phyloP scores from a whole-genome alignment of 2,888 invertebrate species.

The Nephrotoma guestfalica region DNA sequence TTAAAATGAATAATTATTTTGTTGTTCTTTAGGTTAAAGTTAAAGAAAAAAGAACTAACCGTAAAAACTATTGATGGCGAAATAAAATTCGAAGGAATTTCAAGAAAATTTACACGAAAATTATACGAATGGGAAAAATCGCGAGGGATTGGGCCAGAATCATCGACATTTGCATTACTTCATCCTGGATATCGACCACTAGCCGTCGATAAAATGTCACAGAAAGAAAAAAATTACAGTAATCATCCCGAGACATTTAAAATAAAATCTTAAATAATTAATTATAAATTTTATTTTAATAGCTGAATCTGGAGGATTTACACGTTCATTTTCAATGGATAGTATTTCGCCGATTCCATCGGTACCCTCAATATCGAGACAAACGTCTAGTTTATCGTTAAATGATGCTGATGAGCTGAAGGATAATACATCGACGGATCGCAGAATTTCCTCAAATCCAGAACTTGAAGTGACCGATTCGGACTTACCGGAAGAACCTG shows the following conservation, averaged over 20 bases:
- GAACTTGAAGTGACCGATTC: conserved; percentile 25
- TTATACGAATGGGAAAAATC: conserved; percentile 87
- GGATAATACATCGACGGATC: conserved; percentile 22
- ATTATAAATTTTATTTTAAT: conserved; percentile 16
- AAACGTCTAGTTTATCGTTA: conserved; percentile 58
- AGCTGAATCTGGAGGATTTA: conserved; percentile 34
- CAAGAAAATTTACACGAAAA: conserved; percentile 76
- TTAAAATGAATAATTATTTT: neutral
- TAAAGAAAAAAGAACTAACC: conserved; percentile 46
- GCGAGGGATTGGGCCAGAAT: conserved; percentile 72
- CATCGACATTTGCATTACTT: conserved; percentile 67
- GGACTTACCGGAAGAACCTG: conserved; percentile 37
- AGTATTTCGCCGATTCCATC: conserved; percentile 46
- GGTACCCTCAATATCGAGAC: conserved; percentile 39
- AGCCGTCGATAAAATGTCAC: conserved; percentile 26
- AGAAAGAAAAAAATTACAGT: conserved; percentile 15
- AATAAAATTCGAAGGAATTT: conserved; percentile 73
- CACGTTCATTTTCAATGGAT: conserved; percentile 63
- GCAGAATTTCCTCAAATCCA: conserved; percentile 16
- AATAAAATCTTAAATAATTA: conserved; percentile 18
- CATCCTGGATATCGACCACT: conserved; percentile 40
- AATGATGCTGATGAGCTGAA: conserved; percentile 56
- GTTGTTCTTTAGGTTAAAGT: neutral
- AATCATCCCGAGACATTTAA: neutral
- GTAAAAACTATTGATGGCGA: conserved; percentile 72